Base-by-base conservation (phyloP, 2,888 invertebrate genomes). In the Julus scandinavius region DNA sequence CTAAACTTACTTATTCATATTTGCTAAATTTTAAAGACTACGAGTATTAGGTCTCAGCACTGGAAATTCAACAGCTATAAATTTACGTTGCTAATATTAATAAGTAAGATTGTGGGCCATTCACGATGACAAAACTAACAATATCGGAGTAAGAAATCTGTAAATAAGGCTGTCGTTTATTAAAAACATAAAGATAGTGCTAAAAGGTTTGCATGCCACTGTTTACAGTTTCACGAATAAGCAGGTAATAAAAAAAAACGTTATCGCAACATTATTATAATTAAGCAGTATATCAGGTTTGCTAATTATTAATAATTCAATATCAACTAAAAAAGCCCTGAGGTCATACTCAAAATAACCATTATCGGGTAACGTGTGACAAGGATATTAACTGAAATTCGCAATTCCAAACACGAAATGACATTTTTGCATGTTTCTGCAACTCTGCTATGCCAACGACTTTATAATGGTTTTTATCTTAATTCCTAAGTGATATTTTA, bases 251-350 rank as follows among this genome's bases (percentile, higher is more conserved):
- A 20, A 72, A 20, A 20, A 72, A 72, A 20, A 7, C 5, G 20
- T 72, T 72, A 72, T 72, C 72, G 72, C 72, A 29, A 6, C 2
- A 20, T 72, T 72, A 72, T 72, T 72, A 29, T 72, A 72, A 29
- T 72, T 72, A 72, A 72, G 72, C 29, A 29, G 72, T 29, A 11
- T 72, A 11, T 20, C 72, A 29, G 72, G 72, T 72, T 72, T 72
- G 72, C 20, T 72, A 72, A 72, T 72, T 72, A 72, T 72, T 72
- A 72, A 72, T 72, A 72, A 29, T 72, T 72, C 29, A 72, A 72
- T 20, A 20, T 11, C 72, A 72, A 72, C 20, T 29, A 11, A 72
- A 20, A 63, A 11, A 58, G 45, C 5, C 72, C 72, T 29, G 72
- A 5, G 72, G 72, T 7, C 20, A 29, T 72, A 29, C 29, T 11